These are phyloP conservation scores for Enhydra lutris DNA, from an alignment of 2,113 vertebrate species.

Conservation along the genomic window DNA sequence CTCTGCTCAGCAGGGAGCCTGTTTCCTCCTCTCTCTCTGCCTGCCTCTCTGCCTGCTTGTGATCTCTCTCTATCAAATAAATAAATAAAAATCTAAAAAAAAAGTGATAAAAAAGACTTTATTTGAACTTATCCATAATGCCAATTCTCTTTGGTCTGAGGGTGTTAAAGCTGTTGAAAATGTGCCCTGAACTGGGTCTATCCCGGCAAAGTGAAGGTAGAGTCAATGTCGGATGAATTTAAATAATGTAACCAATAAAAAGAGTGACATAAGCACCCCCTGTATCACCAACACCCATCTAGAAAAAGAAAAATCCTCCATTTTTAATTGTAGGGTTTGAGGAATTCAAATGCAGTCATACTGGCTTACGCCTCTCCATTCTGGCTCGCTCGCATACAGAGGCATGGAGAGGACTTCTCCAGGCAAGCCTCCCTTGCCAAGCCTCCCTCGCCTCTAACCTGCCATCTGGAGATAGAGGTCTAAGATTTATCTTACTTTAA, in stretches of 20 bases:
- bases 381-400: neutral
- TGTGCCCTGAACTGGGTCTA: neutral
- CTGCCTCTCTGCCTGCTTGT: too few species aligned
- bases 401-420: neutral
- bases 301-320: neutral
- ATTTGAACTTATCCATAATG: neutral
- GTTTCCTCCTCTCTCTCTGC: too few species aligned
- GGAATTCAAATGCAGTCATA: neutral
- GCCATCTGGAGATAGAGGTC: neutral
- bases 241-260: neutral
- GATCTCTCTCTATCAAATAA: too few species aligned
- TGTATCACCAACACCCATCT: neutral
- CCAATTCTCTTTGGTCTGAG: neutral
- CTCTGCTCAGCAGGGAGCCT: too few species aligned
- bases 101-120: neutral
- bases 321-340: neutral
- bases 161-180: neutral
- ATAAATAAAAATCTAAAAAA: neutral
- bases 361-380: neutral
- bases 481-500: constrained; percentile 15
- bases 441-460: neutral
- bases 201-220: neutral
- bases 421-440: neutral
- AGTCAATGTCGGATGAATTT: neutral
- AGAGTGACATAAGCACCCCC: neutral